Conservation (phyloP, 2,797 vertebrate genomes). For the Poeciliopsis paucimaculata region DNA sequence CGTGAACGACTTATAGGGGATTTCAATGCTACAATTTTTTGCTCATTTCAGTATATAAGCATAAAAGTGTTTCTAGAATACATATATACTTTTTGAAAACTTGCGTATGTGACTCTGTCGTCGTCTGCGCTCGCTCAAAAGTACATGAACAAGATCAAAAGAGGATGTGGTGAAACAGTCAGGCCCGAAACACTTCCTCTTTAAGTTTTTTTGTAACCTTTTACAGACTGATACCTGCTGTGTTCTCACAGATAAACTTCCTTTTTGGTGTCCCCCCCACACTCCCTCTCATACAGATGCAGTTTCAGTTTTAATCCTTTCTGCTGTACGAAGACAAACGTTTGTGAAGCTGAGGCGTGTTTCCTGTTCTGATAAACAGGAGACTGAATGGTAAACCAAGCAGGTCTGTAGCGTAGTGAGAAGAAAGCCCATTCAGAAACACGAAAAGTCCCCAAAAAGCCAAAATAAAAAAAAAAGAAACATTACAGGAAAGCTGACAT, state of each 20-base stretch:
- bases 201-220: slow-evolving; percentile 42
- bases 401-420: neutral
- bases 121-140: neutral
- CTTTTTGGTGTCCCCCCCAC: neutral
- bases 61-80: slow-evolving; percentile 1
- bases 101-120: neutral
- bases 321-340: neutral
- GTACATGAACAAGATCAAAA: slow-evolving; percentile 44
- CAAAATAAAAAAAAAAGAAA: neutral
- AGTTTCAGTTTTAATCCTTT: slow-evolving; percentile 30
- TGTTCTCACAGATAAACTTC: slow-evolving; percentile 39
- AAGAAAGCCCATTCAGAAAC: slow-evolving; percentile 18
- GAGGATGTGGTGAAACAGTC: slow-evolving; percentile 55
- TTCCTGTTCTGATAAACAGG: neutral
- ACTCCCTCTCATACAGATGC: neutral
- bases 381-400: slow-evolving; percentile 6
- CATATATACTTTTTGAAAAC: neutral
- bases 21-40: neutral
- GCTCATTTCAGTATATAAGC: slow-evolving; percentile 3
- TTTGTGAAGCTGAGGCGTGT: neutral
- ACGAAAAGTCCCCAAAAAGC: neutral
- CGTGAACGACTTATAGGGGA: neutral
- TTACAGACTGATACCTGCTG: slow-evolving; percentile 28
- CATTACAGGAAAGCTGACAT: slow-evolving; percentile 7
- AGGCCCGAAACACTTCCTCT: slow-evolving; percentile 23